These are phyloP conservation scores for Micrastur ruficollis DNA, from an alignment of 2,797 vertebrate species.

Conservation along the genomic window DNA sequence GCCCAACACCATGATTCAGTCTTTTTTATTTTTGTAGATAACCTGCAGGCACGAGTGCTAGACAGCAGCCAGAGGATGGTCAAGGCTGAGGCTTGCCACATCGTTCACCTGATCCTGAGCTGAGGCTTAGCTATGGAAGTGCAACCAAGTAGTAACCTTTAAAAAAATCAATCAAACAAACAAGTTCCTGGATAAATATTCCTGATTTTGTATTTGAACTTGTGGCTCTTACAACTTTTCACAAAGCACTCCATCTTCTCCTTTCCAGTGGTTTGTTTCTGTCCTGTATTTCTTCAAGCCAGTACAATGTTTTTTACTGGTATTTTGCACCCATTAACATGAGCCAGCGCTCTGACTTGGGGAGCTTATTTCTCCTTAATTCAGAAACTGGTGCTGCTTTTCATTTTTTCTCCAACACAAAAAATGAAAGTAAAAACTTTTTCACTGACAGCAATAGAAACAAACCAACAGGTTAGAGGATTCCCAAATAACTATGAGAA, in stretches of 20 bases:
- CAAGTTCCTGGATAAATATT: not conserved
- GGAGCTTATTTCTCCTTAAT: not conserved
- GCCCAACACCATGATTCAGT: fast-evolving
- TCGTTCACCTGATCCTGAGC: not conserved
- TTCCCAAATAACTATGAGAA: not conserved
- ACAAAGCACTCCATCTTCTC: not conserved
- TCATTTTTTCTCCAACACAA: not conserved
- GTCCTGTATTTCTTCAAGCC: not conserved
- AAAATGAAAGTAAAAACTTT: not conserved
- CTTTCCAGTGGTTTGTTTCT: not conserved
- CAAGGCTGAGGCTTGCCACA: not conserved
- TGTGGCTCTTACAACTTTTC: not conserved
- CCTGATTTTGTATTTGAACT: not conserved
- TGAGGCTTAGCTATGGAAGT: not conserved
- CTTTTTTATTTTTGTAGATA: not conserved
- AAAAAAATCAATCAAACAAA: not conserved
- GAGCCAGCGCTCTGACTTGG: not conserved
- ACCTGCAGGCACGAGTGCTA: not conserved
- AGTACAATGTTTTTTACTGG: not conserved
- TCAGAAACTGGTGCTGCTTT: not conserved
- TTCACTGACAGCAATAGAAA: not conserved
- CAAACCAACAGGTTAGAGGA: not conserved
- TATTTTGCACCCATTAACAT: not conserved
- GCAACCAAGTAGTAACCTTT: not conserved
- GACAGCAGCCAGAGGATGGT: not conserved